These are phyloP conservation scores for Drosophila suzukii DNA, from an alignment of 1,140 invertebrate genomes.

Conservation along the genomic window DNA sequence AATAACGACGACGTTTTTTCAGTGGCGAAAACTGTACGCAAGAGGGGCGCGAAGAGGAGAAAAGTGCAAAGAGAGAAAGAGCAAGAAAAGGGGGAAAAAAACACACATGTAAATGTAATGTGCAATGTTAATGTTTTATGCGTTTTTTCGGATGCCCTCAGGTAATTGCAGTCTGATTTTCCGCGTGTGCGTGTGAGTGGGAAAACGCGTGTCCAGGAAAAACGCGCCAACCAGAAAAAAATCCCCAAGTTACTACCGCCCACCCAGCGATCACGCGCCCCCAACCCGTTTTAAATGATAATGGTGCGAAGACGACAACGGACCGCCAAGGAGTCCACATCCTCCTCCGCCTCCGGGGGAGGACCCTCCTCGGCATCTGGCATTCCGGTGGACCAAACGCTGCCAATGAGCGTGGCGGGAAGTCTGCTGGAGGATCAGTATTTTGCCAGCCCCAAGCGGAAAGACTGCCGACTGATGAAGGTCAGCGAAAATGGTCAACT, in stretches of 20 bases:
- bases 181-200: slow-evolving; percentile 21
- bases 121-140: slow-evolving; percentile 29
- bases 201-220: slow-evolving; percentile 49
- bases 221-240: slow-evolving; percentile 47
- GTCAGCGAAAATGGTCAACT: slow-evolving; percentile 60
- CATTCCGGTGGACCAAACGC: slow-evolving; percentile 16
- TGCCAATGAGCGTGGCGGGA: slow-evolving; percentile 45
- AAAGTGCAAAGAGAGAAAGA: slow-evolving; percentile 13
- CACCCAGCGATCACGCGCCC: slow-evolving; percentile 44
- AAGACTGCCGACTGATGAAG: slow-evolving; percentile 82
- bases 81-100: slow-evolving; percentile 14
- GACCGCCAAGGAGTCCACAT: slow-evolving; percentile 59
- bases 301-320: slow-evolving; percentile 71
- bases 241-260: slow-evolving; percentile 18
- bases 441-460: slow-evolving; percentile 84
- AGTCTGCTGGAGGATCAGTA: slow-evolving; percentile 78
- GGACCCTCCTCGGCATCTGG: slow-evolving; percentile 10
- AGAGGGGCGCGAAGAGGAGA: slow-evolving; percentile 27
- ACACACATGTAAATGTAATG: slow-evolving; percentile 45
- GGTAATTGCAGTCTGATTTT: slow-evolving; percentile 67
- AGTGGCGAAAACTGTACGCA: slow-evolving; percentile 77
- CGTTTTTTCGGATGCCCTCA: slow-evolving; percentile 42
- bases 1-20: slow-evolving; percentile 63
- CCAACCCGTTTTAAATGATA: slow-evolving; percentile 49
- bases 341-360: slow-evolving; percentile 27